Evolutionary conservation across 2,797 vertebrate genomes (phyloP).

Genomic region (Diglossa cyanea): DNA sequence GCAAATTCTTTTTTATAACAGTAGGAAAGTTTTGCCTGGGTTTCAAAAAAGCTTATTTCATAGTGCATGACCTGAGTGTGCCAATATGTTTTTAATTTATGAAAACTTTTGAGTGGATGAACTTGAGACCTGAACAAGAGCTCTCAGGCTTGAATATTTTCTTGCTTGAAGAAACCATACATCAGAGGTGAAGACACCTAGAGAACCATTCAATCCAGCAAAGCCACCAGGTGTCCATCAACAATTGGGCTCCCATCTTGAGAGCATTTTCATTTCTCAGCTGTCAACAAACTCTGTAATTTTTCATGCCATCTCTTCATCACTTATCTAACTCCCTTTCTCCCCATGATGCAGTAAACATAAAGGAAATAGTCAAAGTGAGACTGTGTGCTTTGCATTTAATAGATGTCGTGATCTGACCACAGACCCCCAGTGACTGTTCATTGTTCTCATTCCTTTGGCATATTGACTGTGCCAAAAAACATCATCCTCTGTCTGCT

Average conservation of each 20-base stretch:
- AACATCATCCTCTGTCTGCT: neutral
- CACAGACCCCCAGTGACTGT: neutral
- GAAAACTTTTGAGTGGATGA: neutral
- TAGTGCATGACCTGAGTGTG: neutral
- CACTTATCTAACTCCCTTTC: neutral
- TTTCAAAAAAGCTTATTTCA: neutral
- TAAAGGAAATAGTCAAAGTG: neutral
- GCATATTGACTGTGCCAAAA: neutral
- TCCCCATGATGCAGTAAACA: accelerated
- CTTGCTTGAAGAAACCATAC: neutral
- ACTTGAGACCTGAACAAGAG: neutral
- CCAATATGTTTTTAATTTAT: neutral
- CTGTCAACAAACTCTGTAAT: neutral
- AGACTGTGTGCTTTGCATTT: neutral
- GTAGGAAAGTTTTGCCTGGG: neutral
- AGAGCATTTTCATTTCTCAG: neutral
- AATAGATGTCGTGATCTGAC: neutral
- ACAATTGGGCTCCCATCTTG: neutral
- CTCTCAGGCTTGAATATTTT: neutral
- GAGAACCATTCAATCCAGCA: neutral
- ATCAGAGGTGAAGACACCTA: neutral
- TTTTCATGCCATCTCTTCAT: neutral
- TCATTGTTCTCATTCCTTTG: neutral
- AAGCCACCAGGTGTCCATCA: neutral
- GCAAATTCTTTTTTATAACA: neutral